Conservation (phyloP, 2,113 vertebrate species). For the Catharus fuscescens region DNA sequence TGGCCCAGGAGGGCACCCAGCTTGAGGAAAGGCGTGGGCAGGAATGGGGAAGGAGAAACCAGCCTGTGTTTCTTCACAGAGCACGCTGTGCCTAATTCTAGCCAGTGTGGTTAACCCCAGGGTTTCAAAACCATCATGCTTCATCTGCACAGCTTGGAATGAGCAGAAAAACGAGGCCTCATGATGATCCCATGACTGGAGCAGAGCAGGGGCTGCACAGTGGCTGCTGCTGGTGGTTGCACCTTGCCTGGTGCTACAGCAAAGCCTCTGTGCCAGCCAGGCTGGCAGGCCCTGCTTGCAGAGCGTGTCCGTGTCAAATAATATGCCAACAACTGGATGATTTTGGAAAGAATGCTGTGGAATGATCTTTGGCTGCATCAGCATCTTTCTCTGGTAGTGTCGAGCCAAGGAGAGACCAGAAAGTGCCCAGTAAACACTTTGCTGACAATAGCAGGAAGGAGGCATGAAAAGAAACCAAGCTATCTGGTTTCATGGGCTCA, state of each 20-base stretch:
- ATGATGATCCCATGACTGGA: not conserved
- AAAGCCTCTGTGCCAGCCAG: not conserved
- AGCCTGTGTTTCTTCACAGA: not conserved
- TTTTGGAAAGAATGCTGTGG: conserved; percentile 27
- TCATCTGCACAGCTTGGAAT: not conserved
- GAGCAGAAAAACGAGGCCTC: not conserved
- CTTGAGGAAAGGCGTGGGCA: not conserved
- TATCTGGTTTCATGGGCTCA: not conserved
- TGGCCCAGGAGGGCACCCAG: not conserved
- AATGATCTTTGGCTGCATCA: conserved; percentile 48
- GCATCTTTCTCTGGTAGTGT: conserved; percentile 15
- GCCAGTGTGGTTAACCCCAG: not conserved
- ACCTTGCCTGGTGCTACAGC: not conserved
- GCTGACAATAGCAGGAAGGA: conserved; percentile 30
- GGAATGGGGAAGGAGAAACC: not conserved
- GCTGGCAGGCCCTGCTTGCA: not conserved
- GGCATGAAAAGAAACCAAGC: not conserved
- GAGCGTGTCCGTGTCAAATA: not conserved
- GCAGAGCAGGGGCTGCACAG: not conserved
- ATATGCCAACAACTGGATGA: not conserved
- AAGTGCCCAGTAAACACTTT: conserved; percentile 47
- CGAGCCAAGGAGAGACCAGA: conserved; percentile 31
- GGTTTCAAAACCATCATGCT: not conserved
- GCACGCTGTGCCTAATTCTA: not conserved
- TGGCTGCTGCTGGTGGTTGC: not conserved